phyloP scores from a whole-genome alignment of 2,797 vertebrate genomes.

The Anabas testudineus region DNA sequence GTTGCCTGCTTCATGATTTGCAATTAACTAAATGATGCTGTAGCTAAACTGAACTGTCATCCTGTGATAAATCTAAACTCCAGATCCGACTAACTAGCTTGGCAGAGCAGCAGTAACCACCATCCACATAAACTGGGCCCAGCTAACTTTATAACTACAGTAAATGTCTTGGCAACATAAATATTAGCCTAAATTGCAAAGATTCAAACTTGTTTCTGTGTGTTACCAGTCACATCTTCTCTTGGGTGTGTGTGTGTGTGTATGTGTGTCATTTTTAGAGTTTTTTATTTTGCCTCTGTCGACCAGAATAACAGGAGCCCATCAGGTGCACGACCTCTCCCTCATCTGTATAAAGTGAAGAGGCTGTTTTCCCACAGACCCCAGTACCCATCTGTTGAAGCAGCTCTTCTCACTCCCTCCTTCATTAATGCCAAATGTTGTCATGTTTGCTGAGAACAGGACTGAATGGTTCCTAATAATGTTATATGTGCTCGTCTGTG shows the following conservation, averaged over 20 bases:
- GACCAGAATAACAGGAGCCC: neutral
- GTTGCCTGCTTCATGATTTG: too few species aligned
- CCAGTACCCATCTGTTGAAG: slow-evolving; percentile 48
- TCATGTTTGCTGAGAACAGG: slow-evolving; percentile 16
- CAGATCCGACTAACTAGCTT: neutral
- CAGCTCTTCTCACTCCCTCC: slow-evolving; percentile 23
- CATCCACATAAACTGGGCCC: too few species aligned
- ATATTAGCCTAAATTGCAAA: neutral
- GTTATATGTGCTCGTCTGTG: slow-evolving; percentile 24
- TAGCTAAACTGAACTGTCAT: too few species aligned
- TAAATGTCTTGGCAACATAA: neutral
- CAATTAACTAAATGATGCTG: too few species aligned
- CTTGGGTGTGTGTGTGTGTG: too few species aligned
- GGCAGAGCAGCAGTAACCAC: neutral
- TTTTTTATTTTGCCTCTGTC: slow-evolving; percentile 2
- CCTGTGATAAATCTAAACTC: neutral
- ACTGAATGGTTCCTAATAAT: slow-evolving; percentile 32
- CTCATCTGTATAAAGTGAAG: slow-evolving; percentile 19
- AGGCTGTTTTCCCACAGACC: slow-evolving; percentile 39
- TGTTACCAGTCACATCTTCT: too few species aligned
- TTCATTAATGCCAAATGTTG: slow-evolving; percentile 44
- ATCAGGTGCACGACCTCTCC: slow-evolving; percentile 30
- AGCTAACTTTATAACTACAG: too few species aligned
- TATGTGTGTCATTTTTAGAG: too few species aligned
- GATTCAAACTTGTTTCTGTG: too few species aligned